Conservation (phyloP, 2,113 vertebrate genomes). For the Falco punctatus region DNA sequence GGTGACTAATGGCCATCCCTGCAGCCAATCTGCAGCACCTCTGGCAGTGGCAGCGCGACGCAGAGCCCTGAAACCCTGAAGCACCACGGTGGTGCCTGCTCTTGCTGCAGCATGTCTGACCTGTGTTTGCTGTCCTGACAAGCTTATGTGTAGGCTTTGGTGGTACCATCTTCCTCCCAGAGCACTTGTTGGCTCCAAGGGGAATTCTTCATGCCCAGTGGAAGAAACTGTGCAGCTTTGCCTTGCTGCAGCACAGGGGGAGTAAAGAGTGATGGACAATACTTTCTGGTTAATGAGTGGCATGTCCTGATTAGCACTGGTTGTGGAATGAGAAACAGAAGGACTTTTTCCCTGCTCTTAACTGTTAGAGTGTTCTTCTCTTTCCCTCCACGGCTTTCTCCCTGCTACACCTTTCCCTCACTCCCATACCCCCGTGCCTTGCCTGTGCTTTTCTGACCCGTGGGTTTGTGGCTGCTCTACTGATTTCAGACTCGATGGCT, state of each 20-base stretch:
- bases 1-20: fast-evolving
- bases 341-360: not conserved
- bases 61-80: not conserved
- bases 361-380: not conserved
- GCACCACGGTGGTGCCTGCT: not conserved
- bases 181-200: not conserved
- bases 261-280: not conserved
- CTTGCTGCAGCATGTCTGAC: not conserved
- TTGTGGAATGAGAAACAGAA: not conserved
- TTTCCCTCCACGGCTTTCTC: not conserved
- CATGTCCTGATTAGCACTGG: too few relatives aligned
- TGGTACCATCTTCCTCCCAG: not conserved
- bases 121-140: not conserved
- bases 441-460: not conserved
- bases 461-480: not conserved
- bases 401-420: not conserved
- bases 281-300: not conserved
- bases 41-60: fast-evolving
- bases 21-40: not conserved
- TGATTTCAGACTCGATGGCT: not conserved
- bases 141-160: not conserved
- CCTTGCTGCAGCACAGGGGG: not conserved
- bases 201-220: not conserved
- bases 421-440: not conserved
- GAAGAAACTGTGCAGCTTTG: not conserved